Evolutionary conservation across 1,140 invertebrate species (phyloP).

Genomic region (Acyrthosiphon pisum): DNA sequence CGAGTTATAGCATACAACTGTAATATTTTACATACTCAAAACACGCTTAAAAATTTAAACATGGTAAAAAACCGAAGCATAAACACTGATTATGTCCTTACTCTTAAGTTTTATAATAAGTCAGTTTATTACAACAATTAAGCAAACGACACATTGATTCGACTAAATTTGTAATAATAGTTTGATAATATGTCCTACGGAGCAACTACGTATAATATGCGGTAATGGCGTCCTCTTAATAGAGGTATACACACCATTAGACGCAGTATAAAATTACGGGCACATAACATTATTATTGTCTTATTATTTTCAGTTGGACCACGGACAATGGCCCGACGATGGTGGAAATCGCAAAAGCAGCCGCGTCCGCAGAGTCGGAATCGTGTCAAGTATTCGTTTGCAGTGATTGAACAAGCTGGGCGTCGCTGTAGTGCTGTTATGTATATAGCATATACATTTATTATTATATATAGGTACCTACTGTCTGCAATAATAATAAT

Average conservation of each 20-base stretch:
- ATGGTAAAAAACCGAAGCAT: background rate
- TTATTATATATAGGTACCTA: background rate
- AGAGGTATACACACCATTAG: background rate
- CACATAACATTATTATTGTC: background rate
- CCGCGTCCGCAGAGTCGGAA: background rate
- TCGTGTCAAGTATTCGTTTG: constrained; percentile 37
- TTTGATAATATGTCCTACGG: background rate
- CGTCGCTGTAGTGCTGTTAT: background rate
- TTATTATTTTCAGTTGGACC: background rate
- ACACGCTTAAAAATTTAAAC: background rate
- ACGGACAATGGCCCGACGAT: background rate
- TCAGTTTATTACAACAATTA: background rate
- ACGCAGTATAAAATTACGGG: background rate
- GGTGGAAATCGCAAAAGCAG: constrained; percentile 4
- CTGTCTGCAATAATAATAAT: background rate
- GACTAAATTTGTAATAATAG: background rate
- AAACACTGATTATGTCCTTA: background rate
- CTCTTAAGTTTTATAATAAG: background rate
- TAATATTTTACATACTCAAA: background rate
- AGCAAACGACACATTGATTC: background rate
- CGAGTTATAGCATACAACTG: background rate
- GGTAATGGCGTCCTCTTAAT: background rate
- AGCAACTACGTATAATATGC: background rate
- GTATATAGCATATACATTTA: background rate
- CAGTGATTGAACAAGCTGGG: background rate